Evolutionary conservation across 2,797 vertebrate species (phyloP).

Genomic region (Xerus rutilus): DNA sequence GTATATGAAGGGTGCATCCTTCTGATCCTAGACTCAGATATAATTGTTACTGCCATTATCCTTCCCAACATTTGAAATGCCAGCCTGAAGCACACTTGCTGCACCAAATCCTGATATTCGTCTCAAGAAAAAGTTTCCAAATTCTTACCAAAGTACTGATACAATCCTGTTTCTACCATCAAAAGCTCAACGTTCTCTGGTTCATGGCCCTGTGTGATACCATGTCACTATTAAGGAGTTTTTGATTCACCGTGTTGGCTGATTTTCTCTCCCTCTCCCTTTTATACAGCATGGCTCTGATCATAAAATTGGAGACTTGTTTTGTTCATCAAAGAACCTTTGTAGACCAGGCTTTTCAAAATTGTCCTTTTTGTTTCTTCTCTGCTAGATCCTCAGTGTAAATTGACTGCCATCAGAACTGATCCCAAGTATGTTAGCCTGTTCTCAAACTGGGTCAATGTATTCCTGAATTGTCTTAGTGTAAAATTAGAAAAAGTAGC

Average conservation of each 20-base stretch:
- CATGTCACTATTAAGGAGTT: neutral
- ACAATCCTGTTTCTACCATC: neutral
- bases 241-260: neutral
- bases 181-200: neutral
- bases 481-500: neutral
- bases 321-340: constrained; percentile 62
- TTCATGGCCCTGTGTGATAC: neutral
- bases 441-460: neutral
- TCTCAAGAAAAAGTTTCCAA: neutral
- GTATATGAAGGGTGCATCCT: neutral
- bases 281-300: neutral
- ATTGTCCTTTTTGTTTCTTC: neutral
- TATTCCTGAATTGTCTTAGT: neutral
- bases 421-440: neutral
- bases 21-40: constrained; percentile 1
- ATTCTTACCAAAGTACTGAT: neutral
- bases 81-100: neutral
- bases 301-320: constrained; percentile 29
- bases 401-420: neutral
- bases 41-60: neutral
- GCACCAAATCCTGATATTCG: neutral
- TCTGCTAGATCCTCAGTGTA: neutral
- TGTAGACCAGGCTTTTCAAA: constrained; percentile 31
- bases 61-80: neutral
- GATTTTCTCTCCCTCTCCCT: neutral